These are phyloP conservation scores for Centropus bengalensis DNA, from an alignment of 2,113 vertebrate species.

Conservation along the genomic window DNA sequence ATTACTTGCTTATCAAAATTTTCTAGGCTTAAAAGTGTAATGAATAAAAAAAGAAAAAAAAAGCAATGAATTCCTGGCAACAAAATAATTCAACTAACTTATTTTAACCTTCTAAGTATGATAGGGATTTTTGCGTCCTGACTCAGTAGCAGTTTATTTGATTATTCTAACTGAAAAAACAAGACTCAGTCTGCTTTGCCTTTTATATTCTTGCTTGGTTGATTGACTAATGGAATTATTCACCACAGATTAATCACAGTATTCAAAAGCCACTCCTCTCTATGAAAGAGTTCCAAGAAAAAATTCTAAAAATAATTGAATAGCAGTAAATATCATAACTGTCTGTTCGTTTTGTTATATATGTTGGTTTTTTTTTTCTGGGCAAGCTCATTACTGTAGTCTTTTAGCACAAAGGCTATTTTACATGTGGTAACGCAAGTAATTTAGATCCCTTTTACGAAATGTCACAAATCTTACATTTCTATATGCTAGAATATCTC, in stretches of 20 bases:
- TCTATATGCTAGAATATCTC: background rate
- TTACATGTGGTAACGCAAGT: background rate
- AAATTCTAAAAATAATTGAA: background rate
- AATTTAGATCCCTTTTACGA: background rate
- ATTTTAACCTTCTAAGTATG: background rate
- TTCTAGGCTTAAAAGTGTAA: background rate
- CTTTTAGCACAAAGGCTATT: background rate
- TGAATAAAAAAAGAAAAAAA: background rate
- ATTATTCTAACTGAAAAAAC: background rate
- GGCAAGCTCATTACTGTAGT: background rate
- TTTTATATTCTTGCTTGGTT: background rate
- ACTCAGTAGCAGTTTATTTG: background rate
- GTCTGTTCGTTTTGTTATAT: background rate
- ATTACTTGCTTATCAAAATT: background rate
- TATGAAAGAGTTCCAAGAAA: background rate
- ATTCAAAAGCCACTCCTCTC: background rate
- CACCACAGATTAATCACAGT: background rate
- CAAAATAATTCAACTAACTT: background rate
- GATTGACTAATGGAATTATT: constrained; percentile 1
- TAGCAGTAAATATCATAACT: background rate
- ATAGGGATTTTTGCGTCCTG: background rate
- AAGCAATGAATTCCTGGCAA: rapidly evolving
- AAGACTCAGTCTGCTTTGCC: background rate
- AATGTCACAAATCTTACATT: background rate
- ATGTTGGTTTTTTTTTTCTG: background rate